A percentile compares a stretch with the other conserved stretches of the same genome.
These are phyloP conservation scores for Luperina nickerlii DNA, from an alignment of 2,888 invertebrate genomes.

Conservation along the genomic window DNA sequence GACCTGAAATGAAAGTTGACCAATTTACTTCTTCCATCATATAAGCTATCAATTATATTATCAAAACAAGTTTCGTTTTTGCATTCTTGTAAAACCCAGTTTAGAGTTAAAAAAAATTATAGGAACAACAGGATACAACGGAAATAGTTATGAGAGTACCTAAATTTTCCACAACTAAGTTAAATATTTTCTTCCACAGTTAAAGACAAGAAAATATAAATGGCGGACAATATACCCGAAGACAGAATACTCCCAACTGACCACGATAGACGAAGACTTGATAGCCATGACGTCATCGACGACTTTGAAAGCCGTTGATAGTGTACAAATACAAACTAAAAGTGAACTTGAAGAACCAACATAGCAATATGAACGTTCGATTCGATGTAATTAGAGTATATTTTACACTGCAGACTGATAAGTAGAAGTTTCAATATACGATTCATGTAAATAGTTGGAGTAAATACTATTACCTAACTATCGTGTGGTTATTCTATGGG, in stretches of 20 bases:
- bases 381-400: constrained; percentile 81
- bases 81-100: background rate
- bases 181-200: constrained; percentile 71
- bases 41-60: background rate
- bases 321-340: constrained; percentile 70
- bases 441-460: constrained; percentile 75
- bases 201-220: constrained; percentile 80
- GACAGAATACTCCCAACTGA: constrained; percentile 85
- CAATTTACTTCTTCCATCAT: background rate
- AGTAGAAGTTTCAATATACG: constrained; percentile 83
- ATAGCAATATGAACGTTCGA: constrained; percentile 80
- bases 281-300: constrained; percentile 79
- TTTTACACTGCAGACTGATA: constrained; percentile 89
- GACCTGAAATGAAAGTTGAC: no score
- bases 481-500: constrained; percentile 55
- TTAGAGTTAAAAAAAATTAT: background rate
- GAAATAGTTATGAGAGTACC: background rate
- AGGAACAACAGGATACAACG: accelerated
- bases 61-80: background rate
- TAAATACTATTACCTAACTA: constrained; percentile 64
- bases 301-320: constrained; percentile 76
- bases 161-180: background rate
- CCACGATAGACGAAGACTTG: constrained; percentile 85
- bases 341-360: constrained; percentile 84
- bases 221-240: constrained; percentile 79